These are phyloP conservation scores for Lordiphosa stackelbergi DNA, from an alignment of 1,140 invertebrate genomes.

Conservation along the genomic window DNA sequence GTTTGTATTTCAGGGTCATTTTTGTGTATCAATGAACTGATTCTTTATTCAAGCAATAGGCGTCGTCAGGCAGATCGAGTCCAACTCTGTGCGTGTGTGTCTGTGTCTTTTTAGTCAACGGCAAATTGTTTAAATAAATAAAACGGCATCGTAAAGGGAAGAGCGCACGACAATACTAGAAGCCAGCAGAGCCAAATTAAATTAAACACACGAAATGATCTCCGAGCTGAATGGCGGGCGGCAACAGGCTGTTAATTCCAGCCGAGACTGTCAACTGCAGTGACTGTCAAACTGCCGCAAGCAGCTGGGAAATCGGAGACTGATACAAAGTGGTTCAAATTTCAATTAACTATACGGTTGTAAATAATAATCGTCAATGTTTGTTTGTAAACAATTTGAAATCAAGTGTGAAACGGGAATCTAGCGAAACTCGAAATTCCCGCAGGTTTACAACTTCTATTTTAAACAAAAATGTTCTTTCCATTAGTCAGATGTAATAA, in stretches of 20 bases:
- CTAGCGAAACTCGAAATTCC: too few relatives aligned
- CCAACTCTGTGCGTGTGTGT: conserved; percentile 8
- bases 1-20: conserved; percentile 23
- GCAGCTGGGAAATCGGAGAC: too few relatives aligned
- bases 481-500: too few relatives aligned
- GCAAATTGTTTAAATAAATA: conserved; percentile 73
- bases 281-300: conserved; percentile 2
- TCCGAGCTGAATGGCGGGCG: too few relatives aligned
- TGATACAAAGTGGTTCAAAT: too few relatives aligned
- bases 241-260: too few relatives aligned
- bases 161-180: not conserved
- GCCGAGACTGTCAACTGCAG: not conserved
- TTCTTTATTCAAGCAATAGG: conserved; percentile 21
- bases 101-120: conserved; percentile 45
- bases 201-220: conserved; percentile 7
- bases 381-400: not conserved
- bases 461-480: too few relatives aligned
- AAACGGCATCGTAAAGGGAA: conserved; percentile 40
- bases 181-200: conserved; percentile 14
- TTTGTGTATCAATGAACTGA: conserved; percentile 53
- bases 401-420: too few relatives aligned
- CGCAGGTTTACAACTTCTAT: too few relatives aligned
- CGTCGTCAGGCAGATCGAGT: not conserved
- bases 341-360: too few relatives aligned
- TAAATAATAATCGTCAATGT: too few relatives aligned